Percentiles rank a stretch among this genome's conserved stretches.
These are phyloP conservation scores for Aphelinus atriplicis DNA, from an alignment of 1,140 invertebrate species.

Conservation along the genomic window DNA sequence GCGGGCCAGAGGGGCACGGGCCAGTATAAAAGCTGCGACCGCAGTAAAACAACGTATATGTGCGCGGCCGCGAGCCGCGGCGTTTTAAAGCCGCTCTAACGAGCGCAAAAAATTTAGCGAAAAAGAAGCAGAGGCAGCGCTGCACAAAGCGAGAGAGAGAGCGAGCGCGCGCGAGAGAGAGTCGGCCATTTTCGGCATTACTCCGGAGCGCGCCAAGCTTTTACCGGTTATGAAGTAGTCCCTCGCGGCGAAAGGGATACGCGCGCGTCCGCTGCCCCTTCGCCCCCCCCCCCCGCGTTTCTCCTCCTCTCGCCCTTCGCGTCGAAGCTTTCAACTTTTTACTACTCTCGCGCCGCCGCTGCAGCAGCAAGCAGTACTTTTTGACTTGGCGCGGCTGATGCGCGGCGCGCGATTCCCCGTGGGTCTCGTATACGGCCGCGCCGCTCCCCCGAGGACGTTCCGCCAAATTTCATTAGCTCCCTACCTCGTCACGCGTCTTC, in stretches of 20 bases:
- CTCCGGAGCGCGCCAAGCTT: slow-evolving; percentile 21
- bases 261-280: background rate
- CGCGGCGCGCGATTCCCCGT: slow-evolving; percentile 3
- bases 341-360: slow-evolving; percentile 18
- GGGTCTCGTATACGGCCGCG: background rate
- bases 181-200: slow-evolving; percentile 26
- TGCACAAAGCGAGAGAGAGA: background rate
- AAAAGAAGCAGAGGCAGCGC: slow-evolving; percentile 22
- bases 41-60: background rate
- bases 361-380: slow-evolving; percentile 1
- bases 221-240: slow-evolving; percentile 38
- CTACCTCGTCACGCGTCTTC: too few relatives aligned
- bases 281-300: background rate
- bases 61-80: background rate
- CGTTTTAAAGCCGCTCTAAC: too few relatives aligned
- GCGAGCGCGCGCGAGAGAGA: background rate
- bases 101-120: background rate
- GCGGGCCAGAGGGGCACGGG: too few relatives aligned
- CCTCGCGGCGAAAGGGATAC: slow-evolving; percentile 17
- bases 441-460: background rate
- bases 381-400: background rate
- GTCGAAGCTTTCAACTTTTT: slow-evolving; percentile 37
- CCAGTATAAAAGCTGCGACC: too few relatives aligned
- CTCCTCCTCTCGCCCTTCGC: background rate
- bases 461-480: slow-evolving; percentile 31